Evolutionary conservation across 2,888 invertebrate genomes (phyloP), one percentile per base, ranked within the genome.

Genomic region (Aspidiotus destructor): DNA sequence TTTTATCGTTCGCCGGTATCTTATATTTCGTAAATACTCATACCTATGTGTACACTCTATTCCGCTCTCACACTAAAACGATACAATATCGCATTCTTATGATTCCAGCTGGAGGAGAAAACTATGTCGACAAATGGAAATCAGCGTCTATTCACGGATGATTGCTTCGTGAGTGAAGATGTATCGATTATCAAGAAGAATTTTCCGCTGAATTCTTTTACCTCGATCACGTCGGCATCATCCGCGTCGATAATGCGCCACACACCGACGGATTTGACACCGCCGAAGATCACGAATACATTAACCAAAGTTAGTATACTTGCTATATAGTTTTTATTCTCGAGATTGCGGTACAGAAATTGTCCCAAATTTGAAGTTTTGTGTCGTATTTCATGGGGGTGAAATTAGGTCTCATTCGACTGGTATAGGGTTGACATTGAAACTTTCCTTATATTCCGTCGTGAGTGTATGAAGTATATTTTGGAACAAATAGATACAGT

Each of bases 201-300:
- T 13, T 63, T 63, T 63, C 53, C 63, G 53, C 63, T 53, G 53
- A 63, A 63, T 63, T 52, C 63, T 53, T 52, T 40, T 11, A 53
- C 48, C 41, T 28, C 53, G 53, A 53, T 63, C 63, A 63, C 63
- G 63, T 63, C 28, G 28, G 28, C 28, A 5, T 28, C 63, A 15
- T 63, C 63, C 53, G 53, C 53, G 41, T 17, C 63, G 10, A 53
- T 41, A 53, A 41, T 63, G 40, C 75, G 77, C 72, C 75, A 75
- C 70, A 76, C 76, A 71, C 74, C 76, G 67, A 74, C 73, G 71
- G 75, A 75, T 69, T 69, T 70, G 62, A 73, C 73, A 28, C 74
- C 74, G 16, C 74, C 74, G 17, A 71, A 73, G 44, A 73, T 74
- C 68, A 73, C 73, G 11, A 72, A 72, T 17, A 70, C 73, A 60